These are phyloP conservation scores for Penaeus chinensis DNA, from an alignment of 1,140 invertebrate species.

Conservation along the genomic window DNA sequence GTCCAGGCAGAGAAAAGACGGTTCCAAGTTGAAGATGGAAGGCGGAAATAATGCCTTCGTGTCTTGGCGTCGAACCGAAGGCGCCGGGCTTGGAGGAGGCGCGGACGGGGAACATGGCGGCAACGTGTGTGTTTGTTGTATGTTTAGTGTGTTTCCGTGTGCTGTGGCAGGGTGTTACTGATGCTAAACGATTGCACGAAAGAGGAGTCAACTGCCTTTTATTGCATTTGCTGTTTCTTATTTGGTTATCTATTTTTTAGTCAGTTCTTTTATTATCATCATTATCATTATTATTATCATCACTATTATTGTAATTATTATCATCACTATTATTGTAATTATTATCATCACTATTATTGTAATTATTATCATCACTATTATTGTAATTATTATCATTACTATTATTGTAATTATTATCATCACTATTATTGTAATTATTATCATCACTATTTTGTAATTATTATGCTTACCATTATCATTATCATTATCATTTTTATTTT, in stretches of 20 bases:
- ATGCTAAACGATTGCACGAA: too few species aligned
- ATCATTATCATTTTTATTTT: too few species aligned
- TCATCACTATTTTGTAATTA: conserved; percentile 2
- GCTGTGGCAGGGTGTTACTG: too few species aligned
- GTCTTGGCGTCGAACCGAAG: too few species aligned
- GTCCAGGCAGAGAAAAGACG: too few species aligned
- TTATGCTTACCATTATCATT: background rate
- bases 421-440: too few species aligned
- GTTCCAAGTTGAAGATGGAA: too few species aligned
- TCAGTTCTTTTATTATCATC: background rate
- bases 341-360: background rate
- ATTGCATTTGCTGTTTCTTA: background rate
- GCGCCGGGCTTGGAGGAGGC: too few species aligned
- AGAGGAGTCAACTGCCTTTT: background rate
- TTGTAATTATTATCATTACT: background rate
- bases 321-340: background rate
- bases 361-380: background rate
- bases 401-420: background rate
- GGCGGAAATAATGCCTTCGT: too few species aligned
- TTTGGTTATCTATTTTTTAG: background rate
- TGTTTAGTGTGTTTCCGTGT: too few species aligned
- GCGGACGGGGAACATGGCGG: too few species aligned
- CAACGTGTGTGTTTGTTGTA: too few species aligned
- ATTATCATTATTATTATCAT: background rate
- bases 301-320: conserved; percentile 8